Evolutionary conservation across 2,888 invertebrate genomes (phyloP), one percentile per base, ranked within the genome.

Genomic region (Clepsis dumicolana): DNA sequence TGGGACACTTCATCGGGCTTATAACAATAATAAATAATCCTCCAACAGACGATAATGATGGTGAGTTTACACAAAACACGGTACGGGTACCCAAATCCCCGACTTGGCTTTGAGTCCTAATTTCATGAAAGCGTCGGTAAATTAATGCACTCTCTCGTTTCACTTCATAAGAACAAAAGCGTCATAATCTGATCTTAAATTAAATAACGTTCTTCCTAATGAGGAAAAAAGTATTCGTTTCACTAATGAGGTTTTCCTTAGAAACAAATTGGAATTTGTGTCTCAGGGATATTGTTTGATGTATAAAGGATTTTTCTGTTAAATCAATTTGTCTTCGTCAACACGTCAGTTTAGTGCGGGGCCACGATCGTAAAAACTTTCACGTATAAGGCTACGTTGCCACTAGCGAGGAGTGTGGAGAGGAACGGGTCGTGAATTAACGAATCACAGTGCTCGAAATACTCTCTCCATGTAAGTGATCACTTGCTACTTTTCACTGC

Each of bases 291-390:
- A 53, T 29, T 54, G 35, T 57, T 57, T 59, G 25, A 25, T 35
- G 18, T 35, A 66, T 41, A 53, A 61, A 57, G 16, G 14, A 27
- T 35, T 14, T 32, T 61, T 24, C 0, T 48, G 32, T 10, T 7
- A 29, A 61, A 48, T 25, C 50, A 44, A 32, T 66, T 54, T 54
- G 38, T 66, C 66, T 66, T 48, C 53, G 65, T 66, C 66, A 61
- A 32, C 32, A 52, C 18, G 41, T 60, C 59, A 16, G 65, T 59
- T 50, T 59, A 21, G 29, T 65, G 21, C 16, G 50, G 7, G 27
- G 21, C 21, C 53, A 16, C 18, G 44, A 44, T n/a, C 38, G 38
- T 38, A n/a, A n/a, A n/a, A n/a, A n/a, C n/a, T n/a, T n/a, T n/a
- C n/a, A n/a, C n/a, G n/a, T n/a, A n/a, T n/a, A n/a, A n/a, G n/a